These are phyloP conservation scores for Drosophila pectinifera DNA, from an alignment of 1,140 invertebrate species.

Conservation along the genomic window DNA sequence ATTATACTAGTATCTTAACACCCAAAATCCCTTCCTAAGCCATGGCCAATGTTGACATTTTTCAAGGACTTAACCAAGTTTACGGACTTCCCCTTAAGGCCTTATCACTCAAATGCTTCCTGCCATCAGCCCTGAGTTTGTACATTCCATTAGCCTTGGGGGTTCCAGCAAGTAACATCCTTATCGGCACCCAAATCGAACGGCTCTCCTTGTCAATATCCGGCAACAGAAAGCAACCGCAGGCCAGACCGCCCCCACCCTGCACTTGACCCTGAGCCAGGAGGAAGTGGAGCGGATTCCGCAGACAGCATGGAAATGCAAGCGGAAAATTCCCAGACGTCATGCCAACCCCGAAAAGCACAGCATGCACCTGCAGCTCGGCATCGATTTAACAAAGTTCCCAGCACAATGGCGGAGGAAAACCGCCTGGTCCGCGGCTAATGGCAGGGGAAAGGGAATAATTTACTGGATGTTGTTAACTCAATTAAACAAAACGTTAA, in stretches of 20 bases:
- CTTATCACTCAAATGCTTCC: constrained; percentile 26
- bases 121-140: constrained; percentile 16
- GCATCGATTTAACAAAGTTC: constrained; percentile 46
- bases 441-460: neutral
- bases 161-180: constrained; percentile 7
- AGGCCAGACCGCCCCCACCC: constrained; percentile 17
- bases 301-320: constrained; percentile 15
- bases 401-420: constrained; percentile 15
- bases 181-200: constrained; percentile 24
- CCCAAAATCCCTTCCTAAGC: neutral
- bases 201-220: constrained; percentile 25
- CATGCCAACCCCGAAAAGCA: constrained; percentile 36
- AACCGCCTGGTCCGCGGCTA: constrained; percentile 7
- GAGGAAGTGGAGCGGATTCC: constrained; percentile 8
- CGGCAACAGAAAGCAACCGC: constrained; percentile 29
- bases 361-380: constrained; percentile 38
- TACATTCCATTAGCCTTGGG: constrained; percentile 27
- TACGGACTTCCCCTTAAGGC: neutral
- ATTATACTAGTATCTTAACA: too few relatives aligned
- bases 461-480: constrained; percentile 36
- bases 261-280: constrained; percentile 35
- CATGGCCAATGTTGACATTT: constrained; percentile 10
- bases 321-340: constrained; percentile 45
- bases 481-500: constrained; percentile 44
- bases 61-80: constrained; percentile 16